Base-by-base conservation (phyloP, 2,797 vertebrate species). In the Ataeniobius toweri region DNA sequence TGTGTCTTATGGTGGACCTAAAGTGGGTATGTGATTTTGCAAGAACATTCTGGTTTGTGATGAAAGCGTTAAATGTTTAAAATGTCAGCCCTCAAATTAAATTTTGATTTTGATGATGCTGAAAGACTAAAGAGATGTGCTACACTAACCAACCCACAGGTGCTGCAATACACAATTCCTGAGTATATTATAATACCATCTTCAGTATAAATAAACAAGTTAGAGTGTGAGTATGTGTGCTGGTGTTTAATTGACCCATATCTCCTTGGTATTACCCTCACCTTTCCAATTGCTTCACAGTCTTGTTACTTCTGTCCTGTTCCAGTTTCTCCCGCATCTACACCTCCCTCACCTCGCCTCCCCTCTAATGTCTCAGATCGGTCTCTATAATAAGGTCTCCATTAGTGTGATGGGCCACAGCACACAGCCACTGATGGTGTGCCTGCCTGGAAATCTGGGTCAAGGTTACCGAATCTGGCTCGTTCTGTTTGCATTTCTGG, bases 401-500 rank as follows among this genome's bases (percentile, higher is more conserved):
- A 85, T 91, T 87, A 87, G 83, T 41, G 69, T 87, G 83, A 82
- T 28, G 16, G 63, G 79, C 74, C 74, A 31, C 63, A 8, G 8
- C 2, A 44, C 71, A 75, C 53, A 44, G 80, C 81, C 67, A 68
- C 80, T 71, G 74, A 80, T 80, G 77, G 81, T 75, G 86, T 77
- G 80, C 80, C 89, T 77, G 82, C 80, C 84, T 77, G 81, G 74
- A 93, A 69, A 96, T 94, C 82, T 94, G 87, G 94, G 94, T 94
- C 95, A 95, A 95, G 94, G 94, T 96, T 89, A 91, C 78, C 55
- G 80, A 86, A 73, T 87, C 48, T 16, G 79, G 89, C 80, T 75
- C 80, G 82, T 86, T 89, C 82, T 81, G 80, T 65, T 6, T 76
- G 85, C 73, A 81, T 67, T 86, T 85, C 77, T 88, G 85, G 71